These are phyloP conservation scores for Eledone cirrhosa DNA, from an alignment of 2,888 invertebrate genomes.

Conservation along the genomic window DNA sequence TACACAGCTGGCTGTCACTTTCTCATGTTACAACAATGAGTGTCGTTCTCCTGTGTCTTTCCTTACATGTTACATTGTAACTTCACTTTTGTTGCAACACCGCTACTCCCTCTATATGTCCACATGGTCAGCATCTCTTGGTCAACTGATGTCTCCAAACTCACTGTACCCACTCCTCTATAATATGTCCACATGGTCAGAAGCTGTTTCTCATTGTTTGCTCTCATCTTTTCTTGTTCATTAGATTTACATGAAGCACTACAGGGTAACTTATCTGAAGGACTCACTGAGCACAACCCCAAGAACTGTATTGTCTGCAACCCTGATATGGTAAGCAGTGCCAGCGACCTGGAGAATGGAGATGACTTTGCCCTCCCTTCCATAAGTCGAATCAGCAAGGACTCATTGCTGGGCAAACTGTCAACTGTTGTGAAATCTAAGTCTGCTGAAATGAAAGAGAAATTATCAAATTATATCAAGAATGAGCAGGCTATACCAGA, in stretches of 20 bases:
- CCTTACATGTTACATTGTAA: no score
- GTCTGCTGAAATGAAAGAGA: conserved; percentile 90
- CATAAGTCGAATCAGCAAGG: conserved; percentile 37
- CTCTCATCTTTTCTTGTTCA: conserved; percentile 27
- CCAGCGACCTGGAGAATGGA: conserved; percentile 51
- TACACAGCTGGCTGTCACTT: no score
- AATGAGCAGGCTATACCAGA: conserved; percentile 74
- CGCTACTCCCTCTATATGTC: no score
- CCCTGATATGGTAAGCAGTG: conserved; percentile 48
- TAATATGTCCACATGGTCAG: no score
- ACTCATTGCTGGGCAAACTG: conserved; percentile 60
- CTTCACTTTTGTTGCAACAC: no score
- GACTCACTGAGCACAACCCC: conserved; percentile 85
- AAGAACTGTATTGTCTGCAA: conserved; percentile 78
- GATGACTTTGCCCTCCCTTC: conserved; percentile 48
- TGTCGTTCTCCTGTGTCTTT: no score
- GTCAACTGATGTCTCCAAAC: no score
- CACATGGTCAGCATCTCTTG: no score
- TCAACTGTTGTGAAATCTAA: conserved; percentile 83
- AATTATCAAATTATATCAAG: conserved; percentile 90
- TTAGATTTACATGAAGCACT: conserved; percentile 73
- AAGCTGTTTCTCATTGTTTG: no score
- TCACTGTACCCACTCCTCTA: no score
- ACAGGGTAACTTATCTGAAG: conserved; percentile 81
- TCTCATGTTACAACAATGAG: no score